Conservation (phyloP, 2,888 invertebrate genomes). For the Dryadula phaetusa region DNA sequence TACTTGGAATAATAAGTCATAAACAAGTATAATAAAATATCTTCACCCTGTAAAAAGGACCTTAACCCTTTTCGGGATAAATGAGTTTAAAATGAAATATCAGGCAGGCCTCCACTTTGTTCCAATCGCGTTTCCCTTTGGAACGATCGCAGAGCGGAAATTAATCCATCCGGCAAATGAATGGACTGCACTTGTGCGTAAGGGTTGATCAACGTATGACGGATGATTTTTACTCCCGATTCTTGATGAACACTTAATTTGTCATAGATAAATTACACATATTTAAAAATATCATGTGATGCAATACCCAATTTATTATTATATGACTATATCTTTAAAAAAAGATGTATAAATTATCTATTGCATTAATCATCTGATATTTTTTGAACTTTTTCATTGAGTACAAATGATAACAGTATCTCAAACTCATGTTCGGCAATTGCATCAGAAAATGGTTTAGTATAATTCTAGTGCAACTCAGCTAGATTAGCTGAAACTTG, state of each 20-base stretch:
- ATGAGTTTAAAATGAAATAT: slow-evolving; percentile 72
- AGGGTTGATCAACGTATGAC: slow-evolving; percentile 63
- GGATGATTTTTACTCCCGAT: slow-evolving; percentile 59
- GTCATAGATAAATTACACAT: not conserved
- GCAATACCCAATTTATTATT: not conserved
- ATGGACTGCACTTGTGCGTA: slow-evolving; percentile 80
- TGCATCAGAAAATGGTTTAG: slow-evolving; percentile 46
- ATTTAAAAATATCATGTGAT: not conserved
- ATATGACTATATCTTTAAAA: not conserved
- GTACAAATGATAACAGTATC: not conserved
- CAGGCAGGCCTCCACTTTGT: slow-evolving; percentile 69
- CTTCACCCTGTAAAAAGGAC: slow-evolving; percentile 31
- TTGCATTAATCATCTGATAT: not conserved
- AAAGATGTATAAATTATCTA: not conserved
- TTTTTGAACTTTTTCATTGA: not conserved
- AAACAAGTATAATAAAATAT: slow-evolving; percentile 24
- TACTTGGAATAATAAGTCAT: slow-evolving; percentile 24
- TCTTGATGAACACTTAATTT: slow-evolving; percentile 38
- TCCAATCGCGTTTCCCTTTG: slow-evolving; percentile 81
- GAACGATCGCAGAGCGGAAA: slow-evolving; percentile 81
- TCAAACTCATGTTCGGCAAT: slow-evolving; percentile 29
- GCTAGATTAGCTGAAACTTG: slow-evolving; percentile 61
- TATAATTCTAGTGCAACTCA: slow-evolving; percentile 61
- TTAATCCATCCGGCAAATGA: slow-evolving; percentile 82
- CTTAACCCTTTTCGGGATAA: slow-evolving; percentile 51